These are phyloP conservation scores for Gracilinanus agilis DNA, from an alignment of 2,113 vertebrate species.

Conservation along the genomic window DNA sequence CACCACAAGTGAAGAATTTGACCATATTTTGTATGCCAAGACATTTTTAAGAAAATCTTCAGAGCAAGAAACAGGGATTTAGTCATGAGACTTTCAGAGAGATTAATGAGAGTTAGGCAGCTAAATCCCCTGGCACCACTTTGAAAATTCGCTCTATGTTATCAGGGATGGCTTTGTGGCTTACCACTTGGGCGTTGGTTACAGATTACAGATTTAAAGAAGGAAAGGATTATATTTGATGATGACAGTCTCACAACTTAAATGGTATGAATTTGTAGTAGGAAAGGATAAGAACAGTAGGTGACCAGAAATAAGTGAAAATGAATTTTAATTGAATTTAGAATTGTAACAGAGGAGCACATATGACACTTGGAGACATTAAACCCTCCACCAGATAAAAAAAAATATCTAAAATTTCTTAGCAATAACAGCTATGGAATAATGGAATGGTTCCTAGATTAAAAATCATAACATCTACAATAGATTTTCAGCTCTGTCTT, in stretches of 20 bases:
- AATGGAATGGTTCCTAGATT: neutral
- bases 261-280: constrained; percentile 41
- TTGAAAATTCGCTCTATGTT: constrained; percentile 56
- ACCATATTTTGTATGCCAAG: constrained; percentile 58
- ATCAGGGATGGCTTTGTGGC: constrained; percentile 55
- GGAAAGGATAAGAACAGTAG: neutral
- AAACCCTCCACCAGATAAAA: neutral
- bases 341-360: neutral
- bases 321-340: neutral
- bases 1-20: constrained; percentile 61
- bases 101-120: constrained; percentile 64
- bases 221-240: constrained; percentile 25
- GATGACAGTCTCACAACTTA: constrained; percentile 51
- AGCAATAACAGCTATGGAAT: neutral
- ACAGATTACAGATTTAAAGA: constrained; percentile 59
- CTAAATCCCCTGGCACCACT: constrained; percentile 41
- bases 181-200: constrained; percentile 63
- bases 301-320: neutral
- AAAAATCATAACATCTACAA: neutral
- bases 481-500: neutral
- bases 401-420: neutral
- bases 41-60: constrained; percentile 66
- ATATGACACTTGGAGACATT: neutral
- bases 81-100: constrained; percentile 49
- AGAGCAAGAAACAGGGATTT: constrained; percentile 60